Percentiles rank a stretch among this genome's conserved stretches.
phyloP scores from a whole-genome alignment of 1,140 invertebrate genomes.

The Zaprionus ornatus region DNA sequence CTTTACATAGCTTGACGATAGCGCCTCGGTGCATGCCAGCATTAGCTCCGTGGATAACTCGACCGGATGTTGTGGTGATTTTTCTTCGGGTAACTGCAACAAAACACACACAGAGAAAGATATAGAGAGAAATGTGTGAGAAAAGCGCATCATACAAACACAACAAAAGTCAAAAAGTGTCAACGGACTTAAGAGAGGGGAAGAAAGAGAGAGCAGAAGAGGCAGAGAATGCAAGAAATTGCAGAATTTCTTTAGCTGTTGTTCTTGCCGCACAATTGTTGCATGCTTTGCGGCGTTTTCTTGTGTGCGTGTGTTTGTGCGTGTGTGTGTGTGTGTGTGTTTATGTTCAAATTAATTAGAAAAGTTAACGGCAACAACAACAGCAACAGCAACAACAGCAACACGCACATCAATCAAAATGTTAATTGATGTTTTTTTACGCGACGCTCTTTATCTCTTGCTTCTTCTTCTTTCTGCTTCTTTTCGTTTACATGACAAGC shows the following conservation, averaged over 20 bases:
- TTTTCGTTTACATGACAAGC: slow-evolving; percentile 72
- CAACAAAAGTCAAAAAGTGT: slow-evolving; percentile 30
- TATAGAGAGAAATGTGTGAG: background rate
- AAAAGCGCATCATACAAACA: background rate
- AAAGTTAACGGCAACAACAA: slow-evolving; percentile 58
- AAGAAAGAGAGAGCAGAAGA: background rate
- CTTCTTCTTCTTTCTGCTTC: slow-evolving; percentile 30
- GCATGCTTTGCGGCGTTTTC: slow-evolving; percentile 64
- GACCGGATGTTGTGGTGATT: slow-evolving; percentile 83
- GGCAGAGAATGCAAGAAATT: background rate
- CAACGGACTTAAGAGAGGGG: background rate
- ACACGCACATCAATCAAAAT: slow-evolving; percentile 73
- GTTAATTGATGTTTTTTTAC: slow-evolving; percentile 70
- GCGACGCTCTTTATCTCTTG: slow-evolving; percentile 45
- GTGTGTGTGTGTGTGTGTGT: slow-evolving; percentile 24
- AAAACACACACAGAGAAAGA: slow-evolving; percentile 12
- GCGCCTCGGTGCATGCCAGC: slow-evolving; percentile 82
- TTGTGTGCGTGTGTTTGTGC: background rate
- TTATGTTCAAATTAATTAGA: slow-evolving; percentile 72
- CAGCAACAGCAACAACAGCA: slow-evolving; percentile 27
- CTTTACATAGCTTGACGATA: slow-evolving; percentile 78
- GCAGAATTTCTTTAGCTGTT: background rate
- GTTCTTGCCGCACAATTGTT: slow-evolving; percentile 60
- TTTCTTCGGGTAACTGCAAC: slow-evolving; percentile 82
- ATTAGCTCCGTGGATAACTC: slow-evolving; percentile 84